Evolutionary conservation across 2,113 vertebrate genomes (phyloP).

Genomic region (Poecilia latipinna): DNA sequence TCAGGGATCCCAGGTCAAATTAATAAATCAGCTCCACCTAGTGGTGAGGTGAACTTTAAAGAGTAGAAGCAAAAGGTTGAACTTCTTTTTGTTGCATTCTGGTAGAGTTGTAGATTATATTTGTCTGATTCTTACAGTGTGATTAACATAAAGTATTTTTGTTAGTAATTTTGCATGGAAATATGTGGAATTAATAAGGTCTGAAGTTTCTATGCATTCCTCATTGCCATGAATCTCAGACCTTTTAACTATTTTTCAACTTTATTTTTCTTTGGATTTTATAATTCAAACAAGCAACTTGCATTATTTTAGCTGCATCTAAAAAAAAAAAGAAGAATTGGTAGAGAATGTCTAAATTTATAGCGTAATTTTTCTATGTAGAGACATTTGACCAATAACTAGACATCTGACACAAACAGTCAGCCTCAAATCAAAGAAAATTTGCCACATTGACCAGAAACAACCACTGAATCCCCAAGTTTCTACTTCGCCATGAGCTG

Average conservation of each 20-base stretch:
- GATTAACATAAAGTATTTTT: not conserved
- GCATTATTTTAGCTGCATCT: too few species aligned
- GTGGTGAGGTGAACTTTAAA: constrained; percentile 25
- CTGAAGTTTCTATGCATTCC: not conserved
- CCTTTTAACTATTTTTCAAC: not conserved
- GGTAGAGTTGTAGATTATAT: not conserved
- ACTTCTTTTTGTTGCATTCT: too few species aligned
- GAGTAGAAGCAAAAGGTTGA: not conserved
- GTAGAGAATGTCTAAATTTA: too few species aligned
- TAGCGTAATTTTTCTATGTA: too few species aligned
- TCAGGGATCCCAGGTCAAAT: not conserved
- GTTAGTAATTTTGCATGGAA: not conserved
- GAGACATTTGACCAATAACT: too few species aligned
- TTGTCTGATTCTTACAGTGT: not conserved
- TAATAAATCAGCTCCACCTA: constrained; percentile 39
- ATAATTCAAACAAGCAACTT: not conserved
- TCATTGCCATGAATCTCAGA: not conserved
- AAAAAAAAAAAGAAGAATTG: too few species aligned
- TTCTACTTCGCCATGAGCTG: too few species aligned
- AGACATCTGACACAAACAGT: too few species aligned
- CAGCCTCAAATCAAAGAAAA: too few species aligned
- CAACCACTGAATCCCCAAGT: too few species aligned
- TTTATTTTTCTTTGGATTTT: not conserved
- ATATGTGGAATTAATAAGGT: not conserved
- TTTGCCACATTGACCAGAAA: too few species aligned